Percentiles rank a stretch among this genome's conserved stretches.
Conservation (phyloP, 2,888 invertebrate genomes). For the Cotesia congregata region DNA sequence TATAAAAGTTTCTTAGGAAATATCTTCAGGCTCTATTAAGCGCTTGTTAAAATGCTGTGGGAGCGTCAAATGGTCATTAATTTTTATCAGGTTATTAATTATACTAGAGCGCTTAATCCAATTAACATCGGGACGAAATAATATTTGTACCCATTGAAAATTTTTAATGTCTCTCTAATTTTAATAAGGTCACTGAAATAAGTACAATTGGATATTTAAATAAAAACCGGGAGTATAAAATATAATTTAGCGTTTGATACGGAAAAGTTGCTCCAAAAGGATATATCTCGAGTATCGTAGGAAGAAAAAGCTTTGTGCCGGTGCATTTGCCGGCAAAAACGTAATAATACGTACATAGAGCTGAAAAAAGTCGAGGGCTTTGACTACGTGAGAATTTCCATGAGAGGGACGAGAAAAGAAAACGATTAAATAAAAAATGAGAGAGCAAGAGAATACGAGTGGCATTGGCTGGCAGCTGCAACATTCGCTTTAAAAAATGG, state of each 20-base stretch:
- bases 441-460: constrained; percentile 2
- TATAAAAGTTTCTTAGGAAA: background rate
- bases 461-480: constrained; percentile 32
- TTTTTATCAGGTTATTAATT: constrained; percentile 40
- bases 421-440: background rate
- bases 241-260: constrained; percentile 17
- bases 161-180: background rate
- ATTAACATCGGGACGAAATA: constrained; percentile 28
- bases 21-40: constrained; percentile 32
- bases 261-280: constrained; percentile 29
- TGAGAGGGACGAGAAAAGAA: background rate
- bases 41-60: constrained; percentile 19
- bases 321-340: constrained; percentile 30
- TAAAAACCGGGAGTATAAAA: constrained; percentile 7
- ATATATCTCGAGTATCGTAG: constrained; percentile 15
- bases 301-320: constrained; percentile 36
- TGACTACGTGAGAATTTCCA: constrained; percentile 19
- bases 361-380: constrained; percentile 29
- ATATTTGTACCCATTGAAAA: background rate
- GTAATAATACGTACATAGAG: background rate
- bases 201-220: background rate
- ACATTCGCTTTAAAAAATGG: constrained; percentile 35
- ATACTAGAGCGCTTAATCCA: constrained; percentile 34
- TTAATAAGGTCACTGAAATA: background rate
- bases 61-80: constrained; percentile 33